Evolutionary conservation across 2,113 vertebrate species (phyloP), one percentile per base, ranked within the genome.

Genomic region (Raphicerus campestris): DNA sequence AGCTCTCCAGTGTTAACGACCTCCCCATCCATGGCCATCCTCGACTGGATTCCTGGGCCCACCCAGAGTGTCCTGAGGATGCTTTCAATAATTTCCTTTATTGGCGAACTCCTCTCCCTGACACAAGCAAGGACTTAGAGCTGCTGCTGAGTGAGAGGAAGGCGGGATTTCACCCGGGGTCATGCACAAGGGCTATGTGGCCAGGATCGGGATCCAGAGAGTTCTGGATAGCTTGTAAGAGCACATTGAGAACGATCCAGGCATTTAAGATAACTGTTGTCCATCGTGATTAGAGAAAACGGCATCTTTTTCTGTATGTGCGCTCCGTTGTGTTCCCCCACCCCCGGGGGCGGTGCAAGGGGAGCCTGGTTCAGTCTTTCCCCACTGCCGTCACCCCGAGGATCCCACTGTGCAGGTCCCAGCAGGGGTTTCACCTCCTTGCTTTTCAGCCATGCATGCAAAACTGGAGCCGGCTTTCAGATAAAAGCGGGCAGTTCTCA

Each of bases 41-140:
- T 9, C 97, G 35, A 84, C 78, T 5, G 2, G 92, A 87, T 66
- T 92, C 96, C 17, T 88, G 15, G 53, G 89, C 97, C 78, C 95
- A 85, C 35, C 49, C 91, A 47, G 30, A 28, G n/a, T 32, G 9
- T 4, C 84, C 97, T 10, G 96, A 99, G 10, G 99, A 99, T 1
- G 89, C 98, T 77, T 99, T 99, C 97, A 99, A 97, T 97, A 99
- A 99, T 26, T 99, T 99, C 92, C 97, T 99, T 20, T 99, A 99
- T 91, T 99, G 99, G 99, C 98, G 99, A 92, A 98, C 99, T 97
- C 99, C 99, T 80, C 98, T 99, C 96, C 99, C 99, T 82, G 99
- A 99, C 96, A 99, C 99, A 22, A 99, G 99, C 35, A 98, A 99
- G 87, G 99, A 99, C 73, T 96, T 99, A 94, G 99, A 99, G 97